A percentile compares a stretch with the other conserved stretches of the same genome.
Evolutionary conservation across 2,888 invertebrate genomes (phyloP).

Genomic region (Oxystoma pomonae): DNA sequence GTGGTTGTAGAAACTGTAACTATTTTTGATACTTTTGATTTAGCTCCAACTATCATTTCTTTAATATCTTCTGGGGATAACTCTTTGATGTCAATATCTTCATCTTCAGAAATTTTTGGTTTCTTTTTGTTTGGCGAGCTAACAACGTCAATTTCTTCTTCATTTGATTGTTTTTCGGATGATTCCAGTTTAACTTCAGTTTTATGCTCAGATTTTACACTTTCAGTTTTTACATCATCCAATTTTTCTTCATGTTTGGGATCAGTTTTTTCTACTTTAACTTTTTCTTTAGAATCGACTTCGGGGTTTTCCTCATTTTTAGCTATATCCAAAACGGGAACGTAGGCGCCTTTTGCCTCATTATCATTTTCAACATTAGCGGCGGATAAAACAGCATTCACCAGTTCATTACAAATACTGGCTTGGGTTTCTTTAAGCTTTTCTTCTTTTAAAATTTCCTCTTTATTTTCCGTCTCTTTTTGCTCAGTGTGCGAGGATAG

Average conservation of each 20-base stretch:
- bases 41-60: constrained; percentile 41
- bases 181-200: constrained; percentile 2
- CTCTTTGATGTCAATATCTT: constrained; percentile 43
- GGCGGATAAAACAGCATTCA: constrained; percentile 59
- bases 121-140: constrained; percentile 38
- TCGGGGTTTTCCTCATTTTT: constrained; percentile 28
- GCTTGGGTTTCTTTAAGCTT: constrained; percentile 44
- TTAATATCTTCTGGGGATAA: constrained; percentile 43
- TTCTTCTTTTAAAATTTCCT: constrained; percentile 5
- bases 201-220: constrained; percentile 6
- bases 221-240: constrained; percentile 16
- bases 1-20: constrained; percentile 45
- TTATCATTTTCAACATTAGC: constrained; percentile 60
- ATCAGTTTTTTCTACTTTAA: constrained; percentile 32
- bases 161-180: constrained; percentile 13
- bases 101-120: constrained; percentile 37
- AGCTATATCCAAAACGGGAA: constrained; percentile 31
- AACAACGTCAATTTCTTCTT: constrained; percentile 23
- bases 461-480: constrained; percentile 4
- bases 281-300: constrained; percentile 26
- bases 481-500: constrained; percentile 27
- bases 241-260: constrained; percentile 22
- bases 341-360: constrained; percentile 39
- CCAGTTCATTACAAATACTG: constrained; percentile 57
- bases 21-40: constrained; percentile 25